A percentile compares a stretch with the other conserved stretches of the same genome.
Conservation (phyloP, 92 coral and sea anemone species). For the Palythoa caribaeorum region DNA sequence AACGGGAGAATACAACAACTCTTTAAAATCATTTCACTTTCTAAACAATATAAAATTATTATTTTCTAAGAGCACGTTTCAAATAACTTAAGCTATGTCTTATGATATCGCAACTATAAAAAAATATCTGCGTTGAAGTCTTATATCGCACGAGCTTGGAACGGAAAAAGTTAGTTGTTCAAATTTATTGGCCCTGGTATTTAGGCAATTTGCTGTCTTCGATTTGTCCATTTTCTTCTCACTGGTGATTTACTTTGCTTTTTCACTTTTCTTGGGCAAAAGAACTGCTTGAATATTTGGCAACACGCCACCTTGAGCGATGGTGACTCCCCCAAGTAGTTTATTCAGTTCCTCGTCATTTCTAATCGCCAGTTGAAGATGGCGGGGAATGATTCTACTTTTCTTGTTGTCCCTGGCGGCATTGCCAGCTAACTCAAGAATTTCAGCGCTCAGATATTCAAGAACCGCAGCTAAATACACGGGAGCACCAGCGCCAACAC, state of each 20-base stretch:
- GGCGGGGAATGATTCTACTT: slow-evolving; percentile 39
- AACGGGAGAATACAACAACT: background rate
- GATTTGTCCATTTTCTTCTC: background rate
- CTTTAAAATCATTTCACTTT: background rate
- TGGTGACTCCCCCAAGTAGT: slow-evolving; percentile 29
- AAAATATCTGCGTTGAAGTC: too few relatives aligned
- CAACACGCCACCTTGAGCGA: slow-evolving; percentile 43
- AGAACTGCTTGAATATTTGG: slow-evolving; percentile 45
- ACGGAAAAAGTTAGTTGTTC: too few relatives aligned
- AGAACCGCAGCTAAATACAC: slow-evolving; percentile 41
- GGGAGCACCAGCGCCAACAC: slow-evolving; percentile 47
- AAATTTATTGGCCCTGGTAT: too few relatives aligned
- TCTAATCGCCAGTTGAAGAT: slow-evolving; percentile 41
- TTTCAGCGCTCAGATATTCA: slow-evolving; percentile 47
- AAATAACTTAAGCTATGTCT: background rate
- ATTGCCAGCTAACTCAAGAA: slow-evolving; percentile 48
- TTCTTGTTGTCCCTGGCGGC: slow-evolving; percentile 48
- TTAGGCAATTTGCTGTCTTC: background rate
- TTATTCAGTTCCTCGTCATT: slow-evolving; percentile 43
- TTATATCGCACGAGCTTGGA: too few relatives aligned
- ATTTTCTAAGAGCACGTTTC: background rate
- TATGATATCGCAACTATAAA: too few relatives aligned
- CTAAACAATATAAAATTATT: background rate
- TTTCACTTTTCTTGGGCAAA: slow-evolving; percentile 38
- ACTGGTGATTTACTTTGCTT: background rate